Evolutionary conservation across 2,888 invertebrate genomes (phyloP).

Genomic region (Drosophila demipolita): DNA sequence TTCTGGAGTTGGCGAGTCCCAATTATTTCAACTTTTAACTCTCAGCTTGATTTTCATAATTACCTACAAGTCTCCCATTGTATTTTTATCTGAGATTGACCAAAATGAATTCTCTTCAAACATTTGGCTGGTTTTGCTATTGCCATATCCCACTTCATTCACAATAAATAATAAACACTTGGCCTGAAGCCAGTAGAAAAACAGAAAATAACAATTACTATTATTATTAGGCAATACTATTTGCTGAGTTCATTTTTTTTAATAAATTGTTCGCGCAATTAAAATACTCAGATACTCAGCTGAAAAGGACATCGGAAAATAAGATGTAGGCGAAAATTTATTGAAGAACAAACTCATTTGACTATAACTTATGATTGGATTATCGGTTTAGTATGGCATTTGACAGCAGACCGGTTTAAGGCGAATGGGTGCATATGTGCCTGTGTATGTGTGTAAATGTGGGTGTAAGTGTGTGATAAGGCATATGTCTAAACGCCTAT

Average conservation of each 20-base stretch:
- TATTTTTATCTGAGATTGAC: not conserved
- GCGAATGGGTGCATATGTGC: slow-evolving; percentile 11
- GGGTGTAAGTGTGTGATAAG: slow-evolving; percentile 65
- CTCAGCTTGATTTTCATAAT: not conserved
- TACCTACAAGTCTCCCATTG: not conserved
- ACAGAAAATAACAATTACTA: not conserved
- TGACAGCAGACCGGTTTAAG: slow-evolving; percentile 61
- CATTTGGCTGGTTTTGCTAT: not conserved
- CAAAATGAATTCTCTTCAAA: not conserved
- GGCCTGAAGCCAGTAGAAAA: not conserved
- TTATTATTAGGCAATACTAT: not conserved
- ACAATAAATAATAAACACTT: not conserved
- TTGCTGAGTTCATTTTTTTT: not conserved
- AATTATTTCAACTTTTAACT: not conserved
- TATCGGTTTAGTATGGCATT: slow-evolving; percentile 81
- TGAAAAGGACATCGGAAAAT: slow-evolving; percentile 29
- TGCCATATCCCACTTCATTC: not conserved
- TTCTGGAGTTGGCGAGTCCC: not conserved
- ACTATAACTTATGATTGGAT: slow-evolving; percentile 81
- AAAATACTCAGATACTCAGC: not conserved
- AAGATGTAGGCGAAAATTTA: slow-evolving; percentile 68
- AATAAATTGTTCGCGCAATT: not conserved
- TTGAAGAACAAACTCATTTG: slow-evolving; percentile 80
- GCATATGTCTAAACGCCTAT: slow-evolving; percentile 76
- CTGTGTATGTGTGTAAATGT: slow-evolving; percentile 29